Base-by-base conservation (phyloP, 2,797 vertebrate species). In the Phoebastria nigripes region DNA sequence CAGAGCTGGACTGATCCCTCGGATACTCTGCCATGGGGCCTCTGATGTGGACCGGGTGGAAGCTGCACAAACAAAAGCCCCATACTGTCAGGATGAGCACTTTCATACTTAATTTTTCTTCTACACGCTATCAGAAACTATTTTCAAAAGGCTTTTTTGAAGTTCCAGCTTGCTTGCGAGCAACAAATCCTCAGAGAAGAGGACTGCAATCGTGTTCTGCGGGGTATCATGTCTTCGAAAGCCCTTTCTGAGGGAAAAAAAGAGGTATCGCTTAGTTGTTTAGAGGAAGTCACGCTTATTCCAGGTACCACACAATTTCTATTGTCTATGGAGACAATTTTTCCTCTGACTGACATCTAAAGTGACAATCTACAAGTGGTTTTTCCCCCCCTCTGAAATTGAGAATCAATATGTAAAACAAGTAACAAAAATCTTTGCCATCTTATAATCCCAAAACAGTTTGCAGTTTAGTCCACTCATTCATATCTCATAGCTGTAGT, bases 1-100 rank as follows among this genome's bases (percentile, higher is more conserved):
- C 5, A 22, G 24, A 49, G 46, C 31, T 62, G 20, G 55, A 39
- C 15, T 6, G 26, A n/a, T 15, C 28, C 31, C 28, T 31, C 2
- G 1, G 31, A 15, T 42, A 15, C 33, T 82, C 42, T 58, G 54
- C 14, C 14, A 20, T 6, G 8, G 20, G 26, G 19, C 28, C 58
- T 70, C 58, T 70, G 49, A 44, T 1, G 4, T 0, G 1, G 7
- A 12, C 14, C 3, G 0, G 14, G 17, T 22, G 51, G 56, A 58
- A 80, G 24, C 41, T 70, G 28, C 18, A 58, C 24, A 77, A 55
- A 39, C 13, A 39, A 77, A 80, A 67, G 28, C 11, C 44, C 21
- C 9, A 21, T 22, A 35, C 15, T 33, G 4, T 65, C 55, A 82
- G 15, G 14, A 6, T 21, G 10, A 73, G 17, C 24, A 54, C 33